Percentiles rank a stretch among this genome's conserved stretches.
Conservation (phyloP, 2,113 vertebrate genomes). For the Daboia siamensis region DNA sequence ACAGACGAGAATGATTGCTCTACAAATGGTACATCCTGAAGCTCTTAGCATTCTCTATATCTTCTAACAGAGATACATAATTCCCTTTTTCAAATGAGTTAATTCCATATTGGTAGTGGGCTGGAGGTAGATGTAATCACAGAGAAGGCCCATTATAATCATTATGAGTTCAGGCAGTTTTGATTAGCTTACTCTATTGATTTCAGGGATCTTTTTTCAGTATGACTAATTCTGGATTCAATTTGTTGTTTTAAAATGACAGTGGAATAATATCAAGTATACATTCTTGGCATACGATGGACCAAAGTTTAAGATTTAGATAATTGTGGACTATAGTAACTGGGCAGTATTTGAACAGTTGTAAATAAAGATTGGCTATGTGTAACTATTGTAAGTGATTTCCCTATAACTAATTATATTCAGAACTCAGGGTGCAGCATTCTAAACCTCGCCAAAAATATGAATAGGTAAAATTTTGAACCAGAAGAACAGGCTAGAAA, state of each 20-base stretch:
- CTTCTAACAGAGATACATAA: slow-evolving; percentile 63
- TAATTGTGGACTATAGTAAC: slow-evolving; percentile 7
- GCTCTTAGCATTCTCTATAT: slow-evolving; percentile 63
- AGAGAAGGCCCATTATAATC: neutral
- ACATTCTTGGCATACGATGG: slow-evolving; percentile 7
- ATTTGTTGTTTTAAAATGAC: slow-evolving; percentile 39
- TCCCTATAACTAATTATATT: neutral
- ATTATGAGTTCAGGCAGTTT: neutral
- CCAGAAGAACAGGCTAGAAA: neutral
- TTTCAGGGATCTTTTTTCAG: neutral
- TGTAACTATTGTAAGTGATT: neutral
- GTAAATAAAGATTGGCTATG: neutral
- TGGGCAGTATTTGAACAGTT: neutral
- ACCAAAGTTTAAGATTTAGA: slow-evolving; percentile 5
- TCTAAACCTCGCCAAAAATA: neutral
- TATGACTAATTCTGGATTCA: neutral
- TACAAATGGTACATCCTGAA: slow-evolving; percentile 59
- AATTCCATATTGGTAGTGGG: neutral
- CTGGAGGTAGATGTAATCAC: neutral
- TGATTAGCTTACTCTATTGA: neutral
- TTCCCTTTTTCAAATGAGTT: slow-evolving; percentile 57
- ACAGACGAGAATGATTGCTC: slow-evolving; percentile 61
- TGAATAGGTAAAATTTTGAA: neutral
- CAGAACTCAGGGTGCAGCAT: neutral
- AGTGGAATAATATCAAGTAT: slow-evolving; percentile 55